A percentile compares a stretch with the other conserved stretches of the same genome.
phyloP scores from a whole-genome alignment of 1,140 invertebrate genomes.

The Atta cephalotes region DNA sequence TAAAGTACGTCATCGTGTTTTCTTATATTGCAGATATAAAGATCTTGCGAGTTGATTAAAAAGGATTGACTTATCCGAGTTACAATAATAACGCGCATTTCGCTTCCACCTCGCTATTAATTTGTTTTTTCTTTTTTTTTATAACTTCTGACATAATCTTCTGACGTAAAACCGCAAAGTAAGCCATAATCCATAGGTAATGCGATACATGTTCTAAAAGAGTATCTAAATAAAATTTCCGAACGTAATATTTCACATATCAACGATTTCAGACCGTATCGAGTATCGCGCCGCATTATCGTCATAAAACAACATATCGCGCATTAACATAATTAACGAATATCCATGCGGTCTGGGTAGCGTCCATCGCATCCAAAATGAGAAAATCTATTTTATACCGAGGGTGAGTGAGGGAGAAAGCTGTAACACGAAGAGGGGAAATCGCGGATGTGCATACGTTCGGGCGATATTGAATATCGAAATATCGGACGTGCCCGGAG shows the following conservation, averaged over 20 bases:
- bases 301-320: constrained; percentile 10
- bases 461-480: constrained; percentile 61
- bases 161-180: background rate
- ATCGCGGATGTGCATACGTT: constrained; percentile 1
- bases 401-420: no score
- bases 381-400: constrained; percentile 36
- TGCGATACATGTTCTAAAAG: constrained; percentile 20
- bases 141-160: background rate
- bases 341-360: constrained; percentile 24
- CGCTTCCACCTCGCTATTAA: background rate
- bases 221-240: constrained; percentile 18
- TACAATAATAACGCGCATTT: background rate
- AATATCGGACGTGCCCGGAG: constrained; percentile 44
- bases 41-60: background rate
- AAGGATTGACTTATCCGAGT: background rate
- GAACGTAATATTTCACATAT: background rate
- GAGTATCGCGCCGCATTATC: constrained; percentile 11
- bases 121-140: background rate
- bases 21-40: background rate
- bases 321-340: constrained; percentile 59
- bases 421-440: constrained; percentile 1
- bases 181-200: background rate
- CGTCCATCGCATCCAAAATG: constrained; percentile 10
- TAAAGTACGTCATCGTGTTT: background rate
- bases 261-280: background rate